These are phyloP conservation scores for Digitonthophagus gazella DNA, from an alignment of 2,888 invertebrate genomes.

Conservation along the genomic window DNA sequence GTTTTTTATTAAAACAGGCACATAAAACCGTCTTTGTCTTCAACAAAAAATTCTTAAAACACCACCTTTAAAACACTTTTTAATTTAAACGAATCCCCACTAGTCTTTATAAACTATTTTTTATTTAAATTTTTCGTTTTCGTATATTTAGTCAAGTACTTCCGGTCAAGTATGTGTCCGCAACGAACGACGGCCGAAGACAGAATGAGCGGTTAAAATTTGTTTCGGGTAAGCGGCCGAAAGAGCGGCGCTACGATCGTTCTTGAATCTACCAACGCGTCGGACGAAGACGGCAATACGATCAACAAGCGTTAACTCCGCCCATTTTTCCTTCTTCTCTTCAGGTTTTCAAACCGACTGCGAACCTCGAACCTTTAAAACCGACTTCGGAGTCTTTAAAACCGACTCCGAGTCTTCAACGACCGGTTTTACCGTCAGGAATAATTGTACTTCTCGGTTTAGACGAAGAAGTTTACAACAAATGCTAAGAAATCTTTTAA, in stretches of 20 bases:
- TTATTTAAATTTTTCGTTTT: too few species aligned
- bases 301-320: conserved; percentile 34
- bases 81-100: too few species aligned
- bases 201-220: conserved; percentile 35
- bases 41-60: too few species aligned
- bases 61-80: too few species aligned
- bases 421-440: conserved; percentile 6
- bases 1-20: too few species aligned
- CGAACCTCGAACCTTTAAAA: conserved; percentile 16
- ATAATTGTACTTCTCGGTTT: background rate
- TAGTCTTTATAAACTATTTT: too few species aligned
- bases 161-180: conserved; percentile 23
- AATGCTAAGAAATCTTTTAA: conserved; percentile 30
- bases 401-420: background rate
- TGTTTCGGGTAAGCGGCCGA: conserved; percentile 33
- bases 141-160: too few species aligned
- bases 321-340: conserved; percentile 1
- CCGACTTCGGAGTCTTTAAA: conserved; percentile 4
- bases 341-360: background rate
- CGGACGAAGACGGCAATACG: conserved; percentile 25
- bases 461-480: conserved; percentile 20
- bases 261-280: background rate
- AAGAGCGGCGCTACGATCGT: conserved; percentile 31
- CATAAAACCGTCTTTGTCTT: too few species aligned
- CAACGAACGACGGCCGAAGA: conserved; percentile 25